Conservation (phyloP, 1,140 invertebrate genomes). For the Brachionus plicatilis region DNA sequence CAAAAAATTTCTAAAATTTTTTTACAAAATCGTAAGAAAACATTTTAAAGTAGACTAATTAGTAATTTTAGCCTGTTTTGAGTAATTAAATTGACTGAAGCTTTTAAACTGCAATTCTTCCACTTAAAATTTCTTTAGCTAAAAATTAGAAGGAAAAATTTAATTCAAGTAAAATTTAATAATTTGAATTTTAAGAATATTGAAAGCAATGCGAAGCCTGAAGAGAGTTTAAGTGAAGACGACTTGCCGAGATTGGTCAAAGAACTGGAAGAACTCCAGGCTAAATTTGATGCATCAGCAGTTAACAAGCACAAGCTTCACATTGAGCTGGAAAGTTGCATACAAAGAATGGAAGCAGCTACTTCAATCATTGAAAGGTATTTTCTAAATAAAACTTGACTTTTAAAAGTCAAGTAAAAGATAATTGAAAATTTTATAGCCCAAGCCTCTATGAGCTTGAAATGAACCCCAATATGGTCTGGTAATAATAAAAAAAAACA, state of each 20-base stretch:
- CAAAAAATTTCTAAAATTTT: background rate
- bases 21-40: background rate
- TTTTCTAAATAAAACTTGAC: background rate
- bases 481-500: background rate
- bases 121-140: background rate
- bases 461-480: slow-evolving; percentile 2
- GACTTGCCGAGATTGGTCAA: slow-evolving; percentile 50
- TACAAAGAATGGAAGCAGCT: slow-evolving; percentile 54
- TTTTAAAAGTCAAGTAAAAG: background rate
- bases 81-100: background rate
- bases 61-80: background rate
- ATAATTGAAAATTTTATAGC: slow-evolving; percentile 12
- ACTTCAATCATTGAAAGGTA: slow-evolving; percentile 52
- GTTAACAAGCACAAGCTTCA: slow-evolving; percentile 54
- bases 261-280: slow-evolving; percentile 49
- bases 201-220: slow-evolving; percentile 42
- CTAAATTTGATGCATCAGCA: slow-evolving; percentile 51
- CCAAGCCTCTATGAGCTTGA: background rate
- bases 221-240: slow-evolving; percentile 42
- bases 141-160: background rate
- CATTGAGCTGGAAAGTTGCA: slow-evolving; percentile 53
- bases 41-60: background rate
- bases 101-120: background rate
- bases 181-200: slow-evolving; percentile 20
- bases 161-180: background rate